These are phyloP conservation scores for Ochropleura leucogaster DNA, from an alignment of 2,888 invertebrate genomes.

Conservation along the genomic window DNA sequence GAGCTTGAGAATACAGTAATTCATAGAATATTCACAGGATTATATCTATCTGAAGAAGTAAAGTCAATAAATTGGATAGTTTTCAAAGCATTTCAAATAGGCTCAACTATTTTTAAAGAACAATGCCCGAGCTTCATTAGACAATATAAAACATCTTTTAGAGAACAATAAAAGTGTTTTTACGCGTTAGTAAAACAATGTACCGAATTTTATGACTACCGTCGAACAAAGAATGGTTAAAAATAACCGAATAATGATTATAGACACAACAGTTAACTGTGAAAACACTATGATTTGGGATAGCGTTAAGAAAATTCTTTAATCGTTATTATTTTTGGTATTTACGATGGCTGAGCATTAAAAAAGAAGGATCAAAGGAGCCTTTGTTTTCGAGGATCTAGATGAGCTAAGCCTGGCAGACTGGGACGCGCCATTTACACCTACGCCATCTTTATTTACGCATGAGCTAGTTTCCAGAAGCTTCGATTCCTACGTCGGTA, in stretches of 20 bases:
- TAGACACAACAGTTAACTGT: constrained; percentile 72
- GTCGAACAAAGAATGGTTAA: constrained; percentile 77
- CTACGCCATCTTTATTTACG: constrained; percentile 46
- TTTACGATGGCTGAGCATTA: constrained; percentile 58
- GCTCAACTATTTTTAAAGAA: constrained; percentile 72
- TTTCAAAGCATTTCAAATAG: constrained; percentile 60
- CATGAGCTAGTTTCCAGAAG: constrained; percentile 45
- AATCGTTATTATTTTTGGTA: constrained; percentile 65
- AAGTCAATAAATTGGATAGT: constrained; percentile 53
- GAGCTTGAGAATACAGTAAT: constrained; percentile 12
- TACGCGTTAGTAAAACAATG: constrained; percentile 78
- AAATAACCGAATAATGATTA: constrained; percentile 79
- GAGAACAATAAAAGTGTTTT: constrained; percentile 85
- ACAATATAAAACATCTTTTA: constrained; percentile 84
- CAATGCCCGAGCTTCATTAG: constrained; percentile 76
- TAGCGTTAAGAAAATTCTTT: constrained; percentile 54
- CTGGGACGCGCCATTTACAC: constrained; percentile 41
- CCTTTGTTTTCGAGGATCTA: constrained; percentile 53
- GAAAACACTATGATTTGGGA: constrained; percentile 71
- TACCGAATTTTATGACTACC: constrained; percentile 81
- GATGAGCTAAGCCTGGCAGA: constrained; percentile 49
- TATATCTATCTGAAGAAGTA: constrained; percentile 11
- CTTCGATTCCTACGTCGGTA: constrained; percentile 27
- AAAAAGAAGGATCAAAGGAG: constrained; percentile 61
- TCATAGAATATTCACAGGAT: constrained; percentile 6